phyloP scores from a whole-genome alignment of 2,113 vertebrate genomes.

The Dascyllus trimaculatus region DNA sequence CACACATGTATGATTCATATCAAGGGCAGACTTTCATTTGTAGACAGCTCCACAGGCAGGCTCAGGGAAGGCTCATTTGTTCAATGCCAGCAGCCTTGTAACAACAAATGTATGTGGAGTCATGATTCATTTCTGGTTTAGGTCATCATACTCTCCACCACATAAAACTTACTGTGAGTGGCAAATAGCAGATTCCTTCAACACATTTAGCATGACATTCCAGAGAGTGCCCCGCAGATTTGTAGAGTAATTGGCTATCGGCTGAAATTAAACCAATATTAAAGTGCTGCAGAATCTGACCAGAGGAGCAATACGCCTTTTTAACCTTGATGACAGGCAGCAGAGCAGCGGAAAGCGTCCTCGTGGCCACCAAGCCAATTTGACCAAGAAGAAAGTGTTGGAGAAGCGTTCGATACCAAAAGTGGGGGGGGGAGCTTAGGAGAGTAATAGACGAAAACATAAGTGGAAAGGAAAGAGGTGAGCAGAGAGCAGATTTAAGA shows the following conservation, averaged over 20 bases:
- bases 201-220: constrained; percentile 27
- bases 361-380: constrained; percentile 14
- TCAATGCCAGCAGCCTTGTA: constrained; percentile 28
- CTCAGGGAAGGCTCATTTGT: constrained; percentile 27
- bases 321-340: constrained; percentile 46
- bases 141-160: constrained; percentile 11
- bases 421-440: neutral
- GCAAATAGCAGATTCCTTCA: neutral
- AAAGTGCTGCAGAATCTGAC: constrained; percentile 34
- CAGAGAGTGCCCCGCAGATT: constrained; percentile 12
- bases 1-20: constrained; percentile 42
- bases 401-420: constrained; percentile 14
- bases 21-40: constrained; percentile 27
- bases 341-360: constrained; percentile 12
- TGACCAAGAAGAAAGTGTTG: constrained; percentile 6
- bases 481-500: neutral
- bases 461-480: neutral
- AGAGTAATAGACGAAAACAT: neutral
- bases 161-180: constrained; percentile 11
- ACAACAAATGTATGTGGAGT: constrained; percentile 21
- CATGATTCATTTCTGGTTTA: constrained; percentile 28
- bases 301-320: constrained; percentile 35
- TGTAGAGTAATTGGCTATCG: constrained; percentile 24
- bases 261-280: constrained; percentile 42
- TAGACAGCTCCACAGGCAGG: constrained; percentile 23